phyloP scores from a whole-genome alignment of 2,797 vertebrate genomes.

The Sebastes miniatus region DNA sequence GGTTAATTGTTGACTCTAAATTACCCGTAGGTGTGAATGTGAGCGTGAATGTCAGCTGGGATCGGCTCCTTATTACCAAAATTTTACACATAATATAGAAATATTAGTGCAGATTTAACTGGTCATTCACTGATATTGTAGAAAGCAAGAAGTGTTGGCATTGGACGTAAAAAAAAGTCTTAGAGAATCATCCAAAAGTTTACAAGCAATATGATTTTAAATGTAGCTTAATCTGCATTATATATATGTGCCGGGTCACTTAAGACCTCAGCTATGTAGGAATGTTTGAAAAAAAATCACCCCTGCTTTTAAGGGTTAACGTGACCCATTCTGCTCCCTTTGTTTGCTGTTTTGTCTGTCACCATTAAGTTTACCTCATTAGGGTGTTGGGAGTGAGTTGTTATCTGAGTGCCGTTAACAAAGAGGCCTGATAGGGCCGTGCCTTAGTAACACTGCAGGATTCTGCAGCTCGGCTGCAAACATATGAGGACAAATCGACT shows the following conservation, averaged over 20 bases:
- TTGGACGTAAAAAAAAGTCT: background rate
- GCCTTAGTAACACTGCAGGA: background rate
- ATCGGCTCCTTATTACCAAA: no score
- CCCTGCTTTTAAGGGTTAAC: background rate
- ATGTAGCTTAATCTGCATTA: background rate
- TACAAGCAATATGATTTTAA: background rate
- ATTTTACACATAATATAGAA: background rate
- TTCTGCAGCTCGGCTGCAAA: constrained; percentile 21
- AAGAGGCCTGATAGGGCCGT: constrained; percentile 4
- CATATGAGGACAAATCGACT: constrained; percentile 14
- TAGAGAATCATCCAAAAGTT: background rate
- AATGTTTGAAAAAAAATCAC: background rate
- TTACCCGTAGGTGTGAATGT: no score
- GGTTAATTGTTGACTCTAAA: no score
- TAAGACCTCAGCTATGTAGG: background rate
- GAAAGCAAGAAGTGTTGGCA: background rate
- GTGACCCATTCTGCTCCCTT: constrained; percentile 2
- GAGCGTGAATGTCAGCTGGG: no score
- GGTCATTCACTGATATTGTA: background rate
- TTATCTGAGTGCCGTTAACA: constrained; percentile 26
- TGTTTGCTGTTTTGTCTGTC: constrained; percentile 54
- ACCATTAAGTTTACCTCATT: constrained; percentile 32
- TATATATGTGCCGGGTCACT: background rate
- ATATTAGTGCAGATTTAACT: background rate
- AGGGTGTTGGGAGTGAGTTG: background rate